These are phyloP conservation scores for Pyrrhia umbra DNA, from an alignment of 2,888 invertebrate species.

Conservation along the genomic window DNA sequence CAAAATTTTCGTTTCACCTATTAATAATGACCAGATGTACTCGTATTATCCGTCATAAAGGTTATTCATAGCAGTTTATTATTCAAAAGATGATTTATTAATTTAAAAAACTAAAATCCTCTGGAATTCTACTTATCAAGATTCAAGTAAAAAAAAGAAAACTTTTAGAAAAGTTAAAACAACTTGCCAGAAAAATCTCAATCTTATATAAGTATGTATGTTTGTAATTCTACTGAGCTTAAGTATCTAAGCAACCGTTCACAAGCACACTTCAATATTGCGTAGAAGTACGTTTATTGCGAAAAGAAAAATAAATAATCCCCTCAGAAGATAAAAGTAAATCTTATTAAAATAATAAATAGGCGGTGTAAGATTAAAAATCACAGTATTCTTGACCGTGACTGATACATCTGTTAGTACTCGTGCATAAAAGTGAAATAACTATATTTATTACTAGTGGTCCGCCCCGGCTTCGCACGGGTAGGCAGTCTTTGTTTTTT, in stretches of 20 bases:
- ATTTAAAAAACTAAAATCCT: no score
- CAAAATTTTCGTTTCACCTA: no score
- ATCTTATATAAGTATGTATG: background rate
- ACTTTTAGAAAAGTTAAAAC: background rate
- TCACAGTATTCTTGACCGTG: background rate
- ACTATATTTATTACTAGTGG: background rate
- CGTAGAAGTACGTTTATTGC: background rate
- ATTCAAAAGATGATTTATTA: no score
- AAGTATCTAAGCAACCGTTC: background rate
- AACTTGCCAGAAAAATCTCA: background rate
- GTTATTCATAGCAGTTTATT: no score
- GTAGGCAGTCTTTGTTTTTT: no score
- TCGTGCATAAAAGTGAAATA: background rate
- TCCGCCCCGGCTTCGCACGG: no score
- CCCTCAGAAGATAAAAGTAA: background rate
- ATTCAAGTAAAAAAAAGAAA: background rate
- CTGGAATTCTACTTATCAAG: no score
- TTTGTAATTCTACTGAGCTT: slow-evolving; percentile 7
- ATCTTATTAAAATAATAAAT: slow-evolving; percentile 3
- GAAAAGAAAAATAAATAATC: slow-evolving; percentile 18
- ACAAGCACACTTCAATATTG: background rate
- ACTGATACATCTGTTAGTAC: background rate
- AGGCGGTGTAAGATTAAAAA: background rate
- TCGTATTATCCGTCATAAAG: no score
- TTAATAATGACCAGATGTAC: no score